Base-by-base conservation (phyloP, 2,888 invertebrate species). In the Drosophila leonis region DNA sequence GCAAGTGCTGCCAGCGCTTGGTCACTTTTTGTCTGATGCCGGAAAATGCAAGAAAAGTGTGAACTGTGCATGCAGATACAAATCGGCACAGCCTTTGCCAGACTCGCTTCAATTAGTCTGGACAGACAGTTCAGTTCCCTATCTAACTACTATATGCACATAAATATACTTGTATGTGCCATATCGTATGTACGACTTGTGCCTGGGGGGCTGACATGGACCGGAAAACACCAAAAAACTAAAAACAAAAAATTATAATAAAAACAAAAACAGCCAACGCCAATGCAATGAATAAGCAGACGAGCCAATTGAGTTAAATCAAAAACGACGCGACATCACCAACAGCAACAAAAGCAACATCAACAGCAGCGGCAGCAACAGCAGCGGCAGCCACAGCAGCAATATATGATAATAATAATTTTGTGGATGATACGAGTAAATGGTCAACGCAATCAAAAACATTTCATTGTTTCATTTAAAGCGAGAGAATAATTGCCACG, bases 51-150 rank as follows among this genome's bases (percentile, higher is more conserved):
- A 66, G 65, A 75, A 80, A 85, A 90, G 91, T 91, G 91, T 87
- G 91, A 91, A 91, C 83, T 91, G 91, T 88, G 91, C 91, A 91
- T 91, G 70, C 83, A 83, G 83, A 83, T 83, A 84, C 72, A 71
- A 72, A 84, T 84, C 88, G 77, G 29, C 48, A 56, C 61, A 73
- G 54, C 48, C 48, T 12, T 61, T 49, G 72, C 66, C 73, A 80
- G 86, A 83, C 80, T 82, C 88, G 83, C 76, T 87, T 87, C 86
- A 86, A 86, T 86, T 88, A 86, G 86, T 86, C 88, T 80, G 82
- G 77, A 59, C 75, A 73, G 86, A 70, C 85, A 79, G 75, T 74
- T 66, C 61, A 75, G 65, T 61, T 64, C 48, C 31, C 48, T 27
- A 48, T 48, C 29, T n/a, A 9, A n/a, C 27, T 10, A 27, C 33